Conservation (phyloP, 1,140 invertebrate genomes). For the Theocolax elegans region DNA sequence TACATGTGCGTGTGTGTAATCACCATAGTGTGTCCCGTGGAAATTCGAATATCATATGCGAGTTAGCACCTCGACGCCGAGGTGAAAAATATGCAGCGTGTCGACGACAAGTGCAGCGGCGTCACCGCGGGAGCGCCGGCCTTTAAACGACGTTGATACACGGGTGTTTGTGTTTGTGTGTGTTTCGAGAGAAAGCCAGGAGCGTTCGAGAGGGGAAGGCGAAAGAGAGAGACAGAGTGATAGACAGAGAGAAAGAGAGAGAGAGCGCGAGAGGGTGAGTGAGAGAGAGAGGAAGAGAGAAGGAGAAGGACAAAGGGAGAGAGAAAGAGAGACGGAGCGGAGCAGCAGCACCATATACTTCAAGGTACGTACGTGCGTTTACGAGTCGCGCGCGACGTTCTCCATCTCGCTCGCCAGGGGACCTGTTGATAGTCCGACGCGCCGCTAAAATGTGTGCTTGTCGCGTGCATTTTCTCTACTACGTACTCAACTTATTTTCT, state of each 20-base stretch:
- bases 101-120: constrained; percentile 30
- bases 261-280: neutral
- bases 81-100: neutral
- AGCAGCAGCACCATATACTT: neutral
- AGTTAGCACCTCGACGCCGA: too few species aligned
- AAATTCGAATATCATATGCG: too few species aligned
- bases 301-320: too few species aligned
- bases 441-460: neutral
- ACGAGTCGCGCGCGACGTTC: neutral
- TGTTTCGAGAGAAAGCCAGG: neutral
- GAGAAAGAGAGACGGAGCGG: too few species aligned
- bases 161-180: neutral
- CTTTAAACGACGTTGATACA: constrained; percentile 29
- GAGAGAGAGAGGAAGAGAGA: neutral
- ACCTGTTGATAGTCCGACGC: constrained; percentile 15
- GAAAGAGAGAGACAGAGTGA: neutral
- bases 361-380: too few species aligned
- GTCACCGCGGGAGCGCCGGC: constrained; percentile 11
- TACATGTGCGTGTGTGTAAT: neutral
- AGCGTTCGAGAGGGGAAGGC: neutral
- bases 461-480: neutral
- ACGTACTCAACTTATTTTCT: too few species aligned
- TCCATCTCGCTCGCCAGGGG: neutral
- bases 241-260: neutral
- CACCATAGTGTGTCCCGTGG: too few species aligned